Evolutionary conservation across 2,797 vertebrate species (phyloP), one percentile per base, ranked within the genome.

Genomic region (Acanthornis magna): DNA sequence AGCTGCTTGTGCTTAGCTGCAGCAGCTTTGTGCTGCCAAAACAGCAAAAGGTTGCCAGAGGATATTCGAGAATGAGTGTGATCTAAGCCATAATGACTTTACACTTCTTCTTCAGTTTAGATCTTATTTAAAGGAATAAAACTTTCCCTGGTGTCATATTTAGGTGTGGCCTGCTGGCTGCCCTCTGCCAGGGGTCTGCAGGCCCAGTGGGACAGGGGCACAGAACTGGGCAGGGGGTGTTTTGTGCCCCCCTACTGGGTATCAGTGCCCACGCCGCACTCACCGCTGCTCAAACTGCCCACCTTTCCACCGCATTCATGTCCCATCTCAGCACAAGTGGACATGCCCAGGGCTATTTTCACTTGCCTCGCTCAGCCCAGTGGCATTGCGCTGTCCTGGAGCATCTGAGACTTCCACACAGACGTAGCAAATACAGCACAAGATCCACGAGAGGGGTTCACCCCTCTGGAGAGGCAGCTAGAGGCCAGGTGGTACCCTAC

Each of bases 11-110:
- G 54, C 61, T 87, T 6, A 9, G 50, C 87, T 87, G 91, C 81
- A 89, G 91, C 86, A 89, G 89, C 77, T 79, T 38, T 60, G 67
- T 3, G 4, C 81, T 84, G 91, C 78, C 87, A 92, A 62, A 93
- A 87, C 34, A 82, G 75, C 71, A 76, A 72, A 87, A 94, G 50
- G 42, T 67, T 93, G 89, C 63, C 78, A 91, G 68, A 71, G 81
- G 84, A 81, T 89, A 87, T 55, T 87, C 74, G 87, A 91, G 86
- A 92, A 95, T 47, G 32, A 91, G 30, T 51, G 55, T 85, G 89
- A 92, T 72, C 58, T 90, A 78, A 96, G 86, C 71, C 47, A 8
- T 81, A 93, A 95, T 73, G 92, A 86, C 94, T 94, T 91, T 75
- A 92, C 62, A 81, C 53, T 73, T 65, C 62, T 94, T 94, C 70